Base-by-base conservation (phyloP, 2,888 invertebrate species). In the Andrena dorsata region DNA sequence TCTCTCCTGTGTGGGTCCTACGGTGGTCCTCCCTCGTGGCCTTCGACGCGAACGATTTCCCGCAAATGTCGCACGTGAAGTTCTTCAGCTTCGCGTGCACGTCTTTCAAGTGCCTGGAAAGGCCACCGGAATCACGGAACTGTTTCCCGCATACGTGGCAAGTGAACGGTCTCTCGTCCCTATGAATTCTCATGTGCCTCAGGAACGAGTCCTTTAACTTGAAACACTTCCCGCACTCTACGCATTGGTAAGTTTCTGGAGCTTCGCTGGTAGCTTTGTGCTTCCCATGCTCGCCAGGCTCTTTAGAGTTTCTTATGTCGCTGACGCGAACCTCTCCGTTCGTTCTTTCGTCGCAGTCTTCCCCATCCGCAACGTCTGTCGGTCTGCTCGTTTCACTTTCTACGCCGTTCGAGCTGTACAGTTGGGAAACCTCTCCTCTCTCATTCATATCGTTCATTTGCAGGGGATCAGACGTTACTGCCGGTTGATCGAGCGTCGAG, bases 171-270 rank as follows among this genome's bases (percentile, higher is more conserved):
- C 93, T 90, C 70, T 94, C 94, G 61, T 93, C 90, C 8, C 90
- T 92, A 64, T 94, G 94, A 56, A 93, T 94, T 79, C 94, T 93
- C 92, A 94, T 91, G 86, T 96, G 96, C 1, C 92, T 94, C 88
- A 94, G 94, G 93, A 91, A 94, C 91, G 93, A 95, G 94, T 92
- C 95, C 94, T 91, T 95, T 93, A 73, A 94, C 92, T 91, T 92
- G 87, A 95, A 95, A 0, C 91, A 93, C 85, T 94, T 94, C 70
- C 94, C 94, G 86, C 95, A 95, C 16, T 94, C 94, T 0, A 94
- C 93, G 75, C 95, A 95, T 10, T 64, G 84, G 58, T 76, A 82
- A 7, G 82, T 70, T n/a, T 80, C 75, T 13, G 73, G 74, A 51
- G 47, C 23, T 0, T 83, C 78, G n/a, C 28, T 10, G n/a, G 1